These are phyloP conservation scores for Leptogaster cylindrica DNA, from an alignment of 2,888 invertebrate genomes.

Conservation along the genomic window DNA sequence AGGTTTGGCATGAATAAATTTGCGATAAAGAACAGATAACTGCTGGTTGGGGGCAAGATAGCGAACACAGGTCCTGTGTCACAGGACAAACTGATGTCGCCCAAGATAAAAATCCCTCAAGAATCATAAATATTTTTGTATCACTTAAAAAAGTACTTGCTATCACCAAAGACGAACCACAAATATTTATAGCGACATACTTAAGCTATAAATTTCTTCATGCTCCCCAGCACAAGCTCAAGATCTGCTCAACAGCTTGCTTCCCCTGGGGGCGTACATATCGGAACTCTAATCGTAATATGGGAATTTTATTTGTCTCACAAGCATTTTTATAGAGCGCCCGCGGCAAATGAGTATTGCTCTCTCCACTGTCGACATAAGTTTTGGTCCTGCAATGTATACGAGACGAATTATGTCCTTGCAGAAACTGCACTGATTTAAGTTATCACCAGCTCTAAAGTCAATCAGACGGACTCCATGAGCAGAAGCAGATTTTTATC, in stretches of 20 bases:
- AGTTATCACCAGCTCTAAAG: no score
- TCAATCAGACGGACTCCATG: no score
- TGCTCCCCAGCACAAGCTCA: background rate
- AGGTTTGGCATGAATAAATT: background rate
- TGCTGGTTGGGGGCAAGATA: background rate
- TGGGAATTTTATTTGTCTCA: no score
- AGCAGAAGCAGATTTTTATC: no score
- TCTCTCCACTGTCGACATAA: no score
- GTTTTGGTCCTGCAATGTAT: no score
- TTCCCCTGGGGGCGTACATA: no score
- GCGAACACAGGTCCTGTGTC: conserved; percentile 9
- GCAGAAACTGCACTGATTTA: no score
- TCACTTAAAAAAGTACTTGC: conserved; percentile 33
- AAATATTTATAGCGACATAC: conserved; percentile 23
- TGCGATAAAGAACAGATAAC: background rate
- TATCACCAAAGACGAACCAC: conserved; percentile 30
- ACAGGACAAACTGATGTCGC: conserved; percentile 15
- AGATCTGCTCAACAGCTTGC: background rate
- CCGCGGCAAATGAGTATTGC: no score
- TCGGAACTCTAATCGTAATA: no score
- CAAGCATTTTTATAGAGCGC: no score
- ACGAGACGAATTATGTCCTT: no score
- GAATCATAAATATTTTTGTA: conserved; percentile 38
- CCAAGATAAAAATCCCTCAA: conserved; percentile 34
- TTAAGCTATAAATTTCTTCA: conserved; percentile 19